These are phyloP conservation scores for Pristiophorus japonicus DNA, from an alignment of 2,113 vertebrate genomes.

Conservation along the genomic window DNA sequence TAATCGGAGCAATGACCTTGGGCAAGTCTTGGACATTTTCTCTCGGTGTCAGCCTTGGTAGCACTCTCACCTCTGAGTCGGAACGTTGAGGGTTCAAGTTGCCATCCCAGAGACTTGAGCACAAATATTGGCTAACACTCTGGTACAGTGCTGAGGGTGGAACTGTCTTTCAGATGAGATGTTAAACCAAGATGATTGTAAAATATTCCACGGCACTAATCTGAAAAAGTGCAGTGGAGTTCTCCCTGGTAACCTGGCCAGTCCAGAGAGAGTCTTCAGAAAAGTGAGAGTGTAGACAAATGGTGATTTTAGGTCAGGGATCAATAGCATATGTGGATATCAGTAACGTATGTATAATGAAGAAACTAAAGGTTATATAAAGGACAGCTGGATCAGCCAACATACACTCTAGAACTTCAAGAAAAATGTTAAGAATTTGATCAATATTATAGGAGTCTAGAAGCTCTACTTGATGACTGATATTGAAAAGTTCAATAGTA, in stretches of 20 bases:
- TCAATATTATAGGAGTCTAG: neutral
- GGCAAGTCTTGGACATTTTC: neutral
- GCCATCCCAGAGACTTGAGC: neutral
- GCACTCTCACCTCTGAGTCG: neutral
- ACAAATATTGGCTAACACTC: neutral
- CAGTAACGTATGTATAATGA: neutral
- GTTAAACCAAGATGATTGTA: neutral
- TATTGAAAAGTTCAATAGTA: neutral
- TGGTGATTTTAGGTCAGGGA: neutral
- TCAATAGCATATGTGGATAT: neutral
- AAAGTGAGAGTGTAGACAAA: neutral
- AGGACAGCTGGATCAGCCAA: neutral
- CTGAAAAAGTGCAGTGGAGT: neutral
- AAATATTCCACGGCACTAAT: neutral
- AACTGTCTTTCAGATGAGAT: neutral
- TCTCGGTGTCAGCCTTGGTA: neutral
- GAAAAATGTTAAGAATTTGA: neutral
- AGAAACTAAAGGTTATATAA: neutral
- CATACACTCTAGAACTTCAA: neutral
- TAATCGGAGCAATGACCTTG: neutral
- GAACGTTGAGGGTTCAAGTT: neutral
- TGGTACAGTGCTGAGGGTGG: neutral
- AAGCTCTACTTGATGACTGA: neutral
- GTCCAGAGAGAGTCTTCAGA: neutral
- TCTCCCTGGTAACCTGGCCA: neutral